Evolutionary conservation across 2,797 vertebrate genomes (phyloP).

Genomic region (Moxostoma hubbsi): DNA sequence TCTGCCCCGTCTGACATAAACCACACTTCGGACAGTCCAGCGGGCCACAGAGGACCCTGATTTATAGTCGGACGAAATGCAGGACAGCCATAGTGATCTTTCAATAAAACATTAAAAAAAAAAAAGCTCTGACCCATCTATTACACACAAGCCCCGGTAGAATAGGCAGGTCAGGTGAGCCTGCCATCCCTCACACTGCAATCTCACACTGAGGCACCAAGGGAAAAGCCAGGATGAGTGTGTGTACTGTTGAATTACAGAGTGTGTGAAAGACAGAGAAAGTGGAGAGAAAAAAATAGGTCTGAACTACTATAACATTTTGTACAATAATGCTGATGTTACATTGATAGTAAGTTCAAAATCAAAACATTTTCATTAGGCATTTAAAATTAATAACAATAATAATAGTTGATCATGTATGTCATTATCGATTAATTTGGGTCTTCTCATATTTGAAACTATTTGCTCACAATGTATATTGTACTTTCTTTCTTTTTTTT

Average conservation of each 20-base stretch:
- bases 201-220: conserved; percentile 50
- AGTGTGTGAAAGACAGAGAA: conserved; percentile 7
- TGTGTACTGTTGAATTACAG: conserved; percentile 26
- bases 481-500: no score
- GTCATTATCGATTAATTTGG: no score
- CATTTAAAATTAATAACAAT: not conserved
- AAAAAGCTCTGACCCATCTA: conserved; percentile 74
- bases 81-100: conserved; percentile 80
- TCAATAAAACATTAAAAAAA: conserved; percentile 71
- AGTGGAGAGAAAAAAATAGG: not conserved
- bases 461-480: no score
- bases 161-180: conserved; percentile 58
- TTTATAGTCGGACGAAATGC: conserved; percentile 68
- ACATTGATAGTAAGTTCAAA: not conserved
- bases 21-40: conserved; percentile 51
- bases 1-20: conserved; percentile 59
- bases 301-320: not conserved
- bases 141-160: conserved; percentile 74
- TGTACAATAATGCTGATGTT: not conserved
- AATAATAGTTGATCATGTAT: no score
- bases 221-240: conserved; percentile 48
- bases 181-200: conserved; percentile 67
- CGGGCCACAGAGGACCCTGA: conserved; percentile 56
- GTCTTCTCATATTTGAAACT: no score
- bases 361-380: not conserved